Evolutionary conservation across 1,140 invertebrate genomes (phyloP).

Genomic region (Brachionus manjavacas): DNA sequence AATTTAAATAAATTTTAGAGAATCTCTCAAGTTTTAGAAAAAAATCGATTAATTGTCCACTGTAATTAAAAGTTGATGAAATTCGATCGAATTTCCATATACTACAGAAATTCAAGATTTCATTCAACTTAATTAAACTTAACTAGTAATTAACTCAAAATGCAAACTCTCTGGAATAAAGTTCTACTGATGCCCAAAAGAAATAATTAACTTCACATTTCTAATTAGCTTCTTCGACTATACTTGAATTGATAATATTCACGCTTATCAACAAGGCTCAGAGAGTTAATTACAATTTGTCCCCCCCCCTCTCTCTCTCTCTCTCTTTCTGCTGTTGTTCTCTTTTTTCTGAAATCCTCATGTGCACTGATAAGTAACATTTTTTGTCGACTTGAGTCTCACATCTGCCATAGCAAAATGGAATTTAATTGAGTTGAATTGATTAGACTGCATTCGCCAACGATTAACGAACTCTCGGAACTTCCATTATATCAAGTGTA

Average conservation of each 20-base stretch:
- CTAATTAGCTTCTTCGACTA: neutral
- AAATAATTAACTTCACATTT: constrained; percentile 35
- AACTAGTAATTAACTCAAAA: constrained; percentile 37
- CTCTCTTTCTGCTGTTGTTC: too few species aligned
- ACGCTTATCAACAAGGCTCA: neutral
- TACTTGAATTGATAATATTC: constrained; percentile 24
- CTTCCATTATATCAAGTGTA: constrained; percentile 17
- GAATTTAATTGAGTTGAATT: constrained; percentile 12
- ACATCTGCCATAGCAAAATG: neutral
- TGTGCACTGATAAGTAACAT: constrained; percentile 36
- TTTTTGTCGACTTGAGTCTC: neutral
- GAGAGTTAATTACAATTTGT: neutral
- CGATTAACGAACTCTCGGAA: constrained; percentile 23
- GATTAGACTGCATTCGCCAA: neutral
- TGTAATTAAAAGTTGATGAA: constrained; percentile 34
- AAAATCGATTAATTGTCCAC: constrained; percentile 38
- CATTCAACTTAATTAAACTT: neutral
- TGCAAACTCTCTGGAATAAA: neutral
- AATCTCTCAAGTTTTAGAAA: neutral
- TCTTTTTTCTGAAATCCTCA: neutral
- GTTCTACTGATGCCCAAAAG: constrained; percentile 16
- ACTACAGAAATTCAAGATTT: neutral
- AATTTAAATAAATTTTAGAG: constrained; percentile 40
- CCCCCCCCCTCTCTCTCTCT: neutral
- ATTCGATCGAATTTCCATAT: constrained; percentile 31